Conservation (phyloP, 30 jellyfish, hydroid and myxozoan species). For the Phacellophora camtschatica region DNA sequence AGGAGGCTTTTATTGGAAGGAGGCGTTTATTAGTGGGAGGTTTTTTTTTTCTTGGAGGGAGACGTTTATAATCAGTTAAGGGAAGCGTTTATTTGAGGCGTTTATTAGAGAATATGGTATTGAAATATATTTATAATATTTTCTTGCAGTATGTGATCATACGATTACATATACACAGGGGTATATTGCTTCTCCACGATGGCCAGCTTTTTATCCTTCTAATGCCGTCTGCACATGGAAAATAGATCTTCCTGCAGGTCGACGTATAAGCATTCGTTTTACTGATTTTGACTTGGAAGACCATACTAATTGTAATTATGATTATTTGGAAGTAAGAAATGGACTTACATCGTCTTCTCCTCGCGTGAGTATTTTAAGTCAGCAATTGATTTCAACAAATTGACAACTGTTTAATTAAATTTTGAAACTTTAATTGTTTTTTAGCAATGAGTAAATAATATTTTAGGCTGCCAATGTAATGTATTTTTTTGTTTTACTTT, state of each 20-base stretch:
- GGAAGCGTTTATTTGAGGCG: too few species aligned
- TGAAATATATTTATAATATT: not conserved
- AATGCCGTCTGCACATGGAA: constrained; percentile 55
- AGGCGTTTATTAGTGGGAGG: too few species aligned
- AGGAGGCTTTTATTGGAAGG: too few species aligned
- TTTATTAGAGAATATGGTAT: too few species aligned
- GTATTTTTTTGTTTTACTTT: too few species aligned
- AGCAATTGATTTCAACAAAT: too few species aligned
- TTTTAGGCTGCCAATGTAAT: too few species aligned
- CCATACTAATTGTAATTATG: constrained; percentile 44
- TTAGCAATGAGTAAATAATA: too few species aligned
- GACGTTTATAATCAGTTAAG: too few species aligned
- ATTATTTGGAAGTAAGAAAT: constrained; percentile 65
- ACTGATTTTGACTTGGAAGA: constrained; percentile 66
- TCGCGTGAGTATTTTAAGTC: constrained; percentile 42
- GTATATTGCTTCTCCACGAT: constrained; percentile 66
- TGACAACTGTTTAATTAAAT: too few species aligned
- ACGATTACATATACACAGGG: constrained; percentile 69
- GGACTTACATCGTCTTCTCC: constrained; percentile 45
- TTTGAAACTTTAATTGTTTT: too few species aligned
- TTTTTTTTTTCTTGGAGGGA: too few species aligned
- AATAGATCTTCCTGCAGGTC: constrained; percentile 44
- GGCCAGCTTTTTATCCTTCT: constrained; percentile 64
- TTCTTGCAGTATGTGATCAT: constrained; percentile 50
- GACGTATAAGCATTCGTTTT: constrained; percentile 55